Conservation (phyloP, 2,113 vertebrate genomes). For the Erinaceus europaeus region DNA sequence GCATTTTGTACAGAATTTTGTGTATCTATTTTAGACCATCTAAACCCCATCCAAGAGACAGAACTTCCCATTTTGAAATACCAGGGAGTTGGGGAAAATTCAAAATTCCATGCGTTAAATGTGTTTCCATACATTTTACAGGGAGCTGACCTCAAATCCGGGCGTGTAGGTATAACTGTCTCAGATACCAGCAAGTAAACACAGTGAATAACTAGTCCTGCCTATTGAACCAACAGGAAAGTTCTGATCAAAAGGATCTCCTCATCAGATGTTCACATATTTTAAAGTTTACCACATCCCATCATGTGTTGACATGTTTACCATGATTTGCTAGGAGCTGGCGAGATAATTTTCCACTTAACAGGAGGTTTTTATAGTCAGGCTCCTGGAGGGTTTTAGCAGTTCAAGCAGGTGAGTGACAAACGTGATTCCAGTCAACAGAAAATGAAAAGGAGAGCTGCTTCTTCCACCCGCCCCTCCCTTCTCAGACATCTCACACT, state of each 20-base stretch:
- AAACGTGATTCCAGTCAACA: not conserved
- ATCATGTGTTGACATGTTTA: slow-evolving; percentile 46
- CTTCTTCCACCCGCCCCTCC: not conserved
- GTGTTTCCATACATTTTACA: not conserved
- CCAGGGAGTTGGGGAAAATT: not conserved
- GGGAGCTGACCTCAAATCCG: not conserved
- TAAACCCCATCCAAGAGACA: not conserved
- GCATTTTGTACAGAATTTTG: slow-evolving; percentile 7
- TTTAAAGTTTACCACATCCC: slow-evolving; percentile 4
- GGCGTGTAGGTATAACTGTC: not conserved
- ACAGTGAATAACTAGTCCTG: not conserved
- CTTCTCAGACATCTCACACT: slow-evolving; percentile 14
- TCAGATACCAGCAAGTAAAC: not conserved
- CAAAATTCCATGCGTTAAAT: not conserved
- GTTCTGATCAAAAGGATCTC: slow-evolving; percentile 31
- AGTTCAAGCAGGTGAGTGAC: slow-evolving; percentile 48
- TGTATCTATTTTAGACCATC: slow-evolving; percentile 45
- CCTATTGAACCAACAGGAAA: slow-evolving; percentile 23
- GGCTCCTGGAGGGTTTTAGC: not conserved
- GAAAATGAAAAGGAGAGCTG: not conserved
- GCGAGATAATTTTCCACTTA: not conserved
- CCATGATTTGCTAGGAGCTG: slow-evolving; percentile 28
- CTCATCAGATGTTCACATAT: slow-evolving; percentile 36
- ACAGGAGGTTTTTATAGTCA: slow-evolving; percentile 17
- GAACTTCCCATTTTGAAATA: not conserved